A percentile compares a stretch with the other conserved stretches of the same genome.
These are phyloP conservation scores for Pipistrellus pipistrellus DNA, from an alignment of 2,797 vertebrate species.

Conservation along the genomic window DNA sequence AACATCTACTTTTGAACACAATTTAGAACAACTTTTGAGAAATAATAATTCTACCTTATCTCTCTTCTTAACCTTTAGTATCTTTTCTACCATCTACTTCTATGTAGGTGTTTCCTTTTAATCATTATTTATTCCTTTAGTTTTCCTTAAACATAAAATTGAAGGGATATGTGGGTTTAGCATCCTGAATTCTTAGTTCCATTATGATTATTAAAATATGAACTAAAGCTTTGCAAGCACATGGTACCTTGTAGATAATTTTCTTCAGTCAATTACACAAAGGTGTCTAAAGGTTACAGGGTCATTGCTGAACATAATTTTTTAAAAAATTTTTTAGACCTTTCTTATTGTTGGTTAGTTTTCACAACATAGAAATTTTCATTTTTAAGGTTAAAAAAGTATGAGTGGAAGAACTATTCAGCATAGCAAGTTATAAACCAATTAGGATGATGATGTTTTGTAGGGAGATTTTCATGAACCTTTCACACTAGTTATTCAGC, in stretches of 20 bases:
- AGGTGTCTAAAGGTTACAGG: neutral
- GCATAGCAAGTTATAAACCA: slow-evolving; percentile 74
- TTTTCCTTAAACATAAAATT: slow-evolving; percentile 46
- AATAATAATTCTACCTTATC: neutral
- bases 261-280: slow-evolving; percentile 25
- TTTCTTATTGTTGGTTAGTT: slow-evolving; percentile 60
- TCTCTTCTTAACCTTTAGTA: slow-evolving; percentile 27
- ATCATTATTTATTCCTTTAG: slow-evolving; percentile 1
- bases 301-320: slow-evolving; percentile 43
- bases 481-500: slow-evolving; percentile 68
- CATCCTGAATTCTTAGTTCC: neutral
- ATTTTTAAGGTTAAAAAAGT: slow-evolving; percentile 59
- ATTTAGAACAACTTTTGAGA: neutral
- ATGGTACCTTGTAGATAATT: slow-evolving; percentile 54
- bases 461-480: slow-evolving; percentile 58
- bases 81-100: neutral
- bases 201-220: neutral
- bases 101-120: neutral
- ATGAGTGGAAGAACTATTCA: slow-evolving; percentile 56
- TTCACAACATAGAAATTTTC: slow-evolving; percentile 58
- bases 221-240: slow-evolving; percentile 13
- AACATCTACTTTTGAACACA: slow-evolving; percentile 46
- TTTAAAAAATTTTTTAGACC: neutral
- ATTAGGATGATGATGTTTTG: slow-evolving; percentile 63
- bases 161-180: neutral